Percentiles rank a stretch among this genome's conserved stretches.
phyloP scores from a whole-genome alignment of 2,888 invertebrate species.

The Eumerus sabulonum region DNA sequence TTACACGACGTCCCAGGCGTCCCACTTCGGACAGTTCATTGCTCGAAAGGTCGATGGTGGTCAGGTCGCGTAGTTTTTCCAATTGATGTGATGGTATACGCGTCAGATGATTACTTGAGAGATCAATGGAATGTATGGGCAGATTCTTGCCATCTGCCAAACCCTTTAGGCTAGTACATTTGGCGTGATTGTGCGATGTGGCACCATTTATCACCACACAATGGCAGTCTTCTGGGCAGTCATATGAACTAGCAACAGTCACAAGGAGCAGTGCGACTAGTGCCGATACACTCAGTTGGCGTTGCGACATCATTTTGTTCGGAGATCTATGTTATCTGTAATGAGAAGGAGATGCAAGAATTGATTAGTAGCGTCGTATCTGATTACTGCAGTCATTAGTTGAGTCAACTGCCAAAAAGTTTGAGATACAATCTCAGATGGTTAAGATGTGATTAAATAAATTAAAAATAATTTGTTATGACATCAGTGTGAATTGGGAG shows the following conservation, averaged over 20 bases:
- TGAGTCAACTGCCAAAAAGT: neutral
- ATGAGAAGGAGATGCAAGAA: neutral
- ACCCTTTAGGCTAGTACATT: slow-evolving; percentile 75
- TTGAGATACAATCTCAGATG: slow-evolving; percentile 24
- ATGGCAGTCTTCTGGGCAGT: slow-evolving; percentile 76
- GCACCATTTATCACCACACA: slow-evolving; percentile 73
- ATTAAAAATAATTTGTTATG: slow-evolving; percentile 37
- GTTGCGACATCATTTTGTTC: slow-evolving; percentile 57
- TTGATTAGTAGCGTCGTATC: neutral
- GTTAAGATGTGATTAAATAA: slow-evolving; percentile 39
- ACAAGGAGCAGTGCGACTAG: slow-evolving; percentile 51
- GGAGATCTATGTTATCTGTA: slow-evolving; percentile 47
- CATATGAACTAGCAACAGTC: slow-evolving; percentile 51
- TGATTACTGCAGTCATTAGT: neutral
- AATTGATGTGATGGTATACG: slow-evolving; percentile 81
- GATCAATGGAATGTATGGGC: slow-evolving; percentile 80
- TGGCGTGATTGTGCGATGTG: slow-evolving; percentile 75
- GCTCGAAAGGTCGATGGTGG: slow-evolving; percentile 83
- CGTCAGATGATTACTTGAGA: slow-evolving; percentile 83
- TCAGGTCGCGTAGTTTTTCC: slow-evolving; percentile 82
- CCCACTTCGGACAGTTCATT: slow-evolving; percentile 82
- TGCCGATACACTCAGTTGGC: slow-evolving; percentile 43
- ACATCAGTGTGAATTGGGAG: slow-evolving; percentile 39
- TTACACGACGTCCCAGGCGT: slow-evolving; percentile 82
- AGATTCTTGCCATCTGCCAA: slow-evolving; percentile 71